Conservation (phyloP, 2,113 vertebrate species). For the Puma concolor region DNA sequence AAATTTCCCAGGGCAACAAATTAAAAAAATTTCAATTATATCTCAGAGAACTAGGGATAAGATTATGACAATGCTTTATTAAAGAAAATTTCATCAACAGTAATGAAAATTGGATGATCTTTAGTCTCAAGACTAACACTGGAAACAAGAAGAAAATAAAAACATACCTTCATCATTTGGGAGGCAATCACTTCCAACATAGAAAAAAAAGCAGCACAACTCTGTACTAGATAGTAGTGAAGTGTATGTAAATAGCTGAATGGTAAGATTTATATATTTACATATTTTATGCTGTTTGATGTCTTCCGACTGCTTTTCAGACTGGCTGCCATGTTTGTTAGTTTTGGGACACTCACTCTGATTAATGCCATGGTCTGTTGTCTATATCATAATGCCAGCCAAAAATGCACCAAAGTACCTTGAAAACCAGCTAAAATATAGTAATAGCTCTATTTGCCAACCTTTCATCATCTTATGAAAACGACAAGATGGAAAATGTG, state of each 20-base stretch:
- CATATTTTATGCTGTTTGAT: constrained; percentile 28
- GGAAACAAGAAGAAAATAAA: neutral
- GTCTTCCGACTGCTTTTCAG: constrained; percentile 9
- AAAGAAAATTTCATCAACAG: neutral
- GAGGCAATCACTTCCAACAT: neutral
- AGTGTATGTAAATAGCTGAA: neutral
- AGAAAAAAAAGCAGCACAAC: neutral
- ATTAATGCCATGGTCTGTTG: constrained; percentile 27
- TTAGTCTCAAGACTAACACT: neutral
- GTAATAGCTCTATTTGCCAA: constrained; percentile 38
- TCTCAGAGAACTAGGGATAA: neutral
- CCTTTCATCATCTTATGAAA: constrained; percentile 60
- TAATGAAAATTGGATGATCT: neutral
- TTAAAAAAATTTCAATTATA: neutral
- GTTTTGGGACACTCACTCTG: constrained; percentile 27
- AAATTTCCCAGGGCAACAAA: neutral
- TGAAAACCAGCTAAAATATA: constrained; percentile 45
- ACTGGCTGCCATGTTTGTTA: constrained; percentile 7
- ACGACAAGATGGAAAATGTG: constrained; percentile 31
- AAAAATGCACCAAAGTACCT: constrained; percentile 30
- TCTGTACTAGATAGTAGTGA: neutral
- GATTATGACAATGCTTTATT: neutral
- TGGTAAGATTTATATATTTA: neutral
- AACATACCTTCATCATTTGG: neutral
- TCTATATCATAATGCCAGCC: constrained; percentile 46